Conservation (phyloP, 2,113 vertebrate species). For the Phodopus roborovskii region DNA sequence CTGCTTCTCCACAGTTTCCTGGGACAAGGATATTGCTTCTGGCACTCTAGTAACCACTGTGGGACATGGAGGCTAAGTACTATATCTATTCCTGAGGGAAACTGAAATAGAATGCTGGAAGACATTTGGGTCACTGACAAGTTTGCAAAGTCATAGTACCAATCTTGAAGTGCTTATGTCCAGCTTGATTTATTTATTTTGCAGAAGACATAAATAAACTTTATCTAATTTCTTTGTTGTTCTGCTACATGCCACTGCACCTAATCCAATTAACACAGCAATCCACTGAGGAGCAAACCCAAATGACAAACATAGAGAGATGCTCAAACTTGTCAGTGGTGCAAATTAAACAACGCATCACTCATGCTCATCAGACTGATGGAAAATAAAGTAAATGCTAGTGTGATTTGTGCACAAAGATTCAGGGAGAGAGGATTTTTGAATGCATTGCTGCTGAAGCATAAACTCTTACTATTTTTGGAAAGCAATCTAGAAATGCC, state of each 20-base stretch:
- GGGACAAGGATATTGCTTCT: background rate
- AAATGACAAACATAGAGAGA: background rate
- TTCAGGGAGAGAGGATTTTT: background rate
- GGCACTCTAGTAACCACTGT: background rate
- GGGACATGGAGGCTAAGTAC: background rate
- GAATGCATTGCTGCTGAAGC: background rate
- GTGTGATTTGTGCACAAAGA: background rate
- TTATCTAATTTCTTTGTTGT: background rate
- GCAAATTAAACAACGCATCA: slow-evolving; percentile 9
- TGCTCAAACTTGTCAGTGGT: background rate
- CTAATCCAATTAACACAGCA: slow-evolving; percentile 26
- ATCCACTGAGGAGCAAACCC: background rate
- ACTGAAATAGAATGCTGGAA: background rate
- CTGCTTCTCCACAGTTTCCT: background rate
- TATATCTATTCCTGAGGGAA: background rate
- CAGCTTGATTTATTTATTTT: background rate
- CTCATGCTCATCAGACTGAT: background rate
- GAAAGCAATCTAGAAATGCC: background rate
- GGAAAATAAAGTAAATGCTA: background rate
- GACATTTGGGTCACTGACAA: background rate
- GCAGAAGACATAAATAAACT: background rate
- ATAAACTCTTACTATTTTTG: background rate
- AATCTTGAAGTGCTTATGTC: background rate
- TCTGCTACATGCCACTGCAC: background rate
- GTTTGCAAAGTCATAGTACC: background rate